Evolutionary conservation across 2,113 vertebrate genomes (phyloP).

Genomic region (Glaucidium brasilianum): DNA sequence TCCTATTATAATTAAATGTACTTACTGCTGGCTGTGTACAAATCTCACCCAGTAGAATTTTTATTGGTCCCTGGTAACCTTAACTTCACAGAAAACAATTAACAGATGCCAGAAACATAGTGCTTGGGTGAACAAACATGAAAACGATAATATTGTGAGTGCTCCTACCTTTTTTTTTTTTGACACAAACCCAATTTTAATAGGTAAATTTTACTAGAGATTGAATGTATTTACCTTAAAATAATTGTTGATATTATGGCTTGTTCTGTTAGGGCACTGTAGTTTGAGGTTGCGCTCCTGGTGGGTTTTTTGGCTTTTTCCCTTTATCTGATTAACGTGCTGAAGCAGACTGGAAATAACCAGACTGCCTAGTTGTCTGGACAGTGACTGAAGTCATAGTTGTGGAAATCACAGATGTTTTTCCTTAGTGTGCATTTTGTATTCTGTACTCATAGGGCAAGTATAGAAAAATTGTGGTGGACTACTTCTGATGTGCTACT

Average conservation of each 20-base stretch:
- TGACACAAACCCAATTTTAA: neutral
- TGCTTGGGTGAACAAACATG: fast-evolving
- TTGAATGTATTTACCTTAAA: neutral
- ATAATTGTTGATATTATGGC: neutral
- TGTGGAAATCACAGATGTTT: neutral
- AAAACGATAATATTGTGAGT: neutral
- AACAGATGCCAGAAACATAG: neutral
- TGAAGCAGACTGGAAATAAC: neutral
- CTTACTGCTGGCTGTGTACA: neutral
- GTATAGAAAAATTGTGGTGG: neutral
- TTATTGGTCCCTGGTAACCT: neutral
- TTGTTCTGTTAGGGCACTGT: neutral
- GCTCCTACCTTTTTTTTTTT: neutral
- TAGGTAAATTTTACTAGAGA: neutral
- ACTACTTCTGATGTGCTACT: neutral
- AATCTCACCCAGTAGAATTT: neutral
- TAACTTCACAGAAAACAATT: neutral
- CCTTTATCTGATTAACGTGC: neutral
- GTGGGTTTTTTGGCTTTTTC: neutral
- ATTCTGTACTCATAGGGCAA: neutral
- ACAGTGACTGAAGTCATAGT: neutral
- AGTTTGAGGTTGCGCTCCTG: neutral
- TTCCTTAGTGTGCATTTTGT: neutral
- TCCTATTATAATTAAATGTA: neutral
- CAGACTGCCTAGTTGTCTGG: neutral